phyloP scores from a whole-genome alignment of 2,888 invertebrate species.

The Temnothorax unifasciatus region DNA sequence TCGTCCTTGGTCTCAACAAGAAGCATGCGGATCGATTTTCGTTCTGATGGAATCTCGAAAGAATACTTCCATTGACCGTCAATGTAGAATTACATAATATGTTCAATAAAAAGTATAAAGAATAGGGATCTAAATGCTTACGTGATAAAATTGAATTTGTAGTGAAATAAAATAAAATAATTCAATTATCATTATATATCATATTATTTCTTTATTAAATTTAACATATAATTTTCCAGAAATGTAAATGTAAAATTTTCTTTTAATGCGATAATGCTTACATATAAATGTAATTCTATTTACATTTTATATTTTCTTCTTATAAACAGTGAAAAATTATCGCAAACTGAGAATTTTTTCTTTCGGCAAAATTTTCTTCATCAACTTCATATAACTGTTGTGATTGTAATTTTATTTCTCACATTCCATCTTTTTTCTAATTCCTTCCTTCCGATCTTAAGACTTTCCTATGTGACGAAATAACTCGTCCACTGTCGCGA shows the following conservation, averaged over 20 bases:
- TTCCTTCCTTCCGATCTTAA: conserved; percentile 10
- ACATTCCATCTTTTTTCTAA: conserved; percentile 10
- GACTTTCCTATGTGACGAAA: conserved; percentile 38
- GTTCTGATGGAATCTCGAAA: not conserved
- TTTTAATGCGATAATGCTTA: not conserved
- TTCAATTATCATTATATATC: not conserved
- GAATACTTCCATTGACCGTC: conserved; percentile 14
- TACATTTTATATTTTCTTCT: not conserved
- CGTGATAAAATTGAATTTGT: not conserved
- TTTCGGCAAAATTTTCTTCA: not conserved
- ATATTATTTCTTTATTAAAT: not conserved
- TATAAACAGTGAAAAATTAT: not conserved
- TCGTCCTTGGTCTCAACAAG: conserved; percentile 62
- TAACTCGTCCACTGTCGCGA: conserved; percentile 39
- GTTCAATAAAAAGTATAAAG: not conserved
- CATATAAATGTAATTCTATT: not conserved
- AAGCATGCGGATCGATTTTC: conserved; percentile 42
- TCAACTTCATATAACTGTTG: not conserved
- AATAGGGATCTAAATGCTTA: not conserved
- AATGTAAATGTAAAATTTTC: not conserved
- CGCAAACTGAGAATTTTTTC: not conserved
- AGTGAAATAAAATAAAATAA: not conserved
- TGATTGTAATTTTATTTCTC: not conserved
- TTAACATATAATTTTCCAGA: not conserved
- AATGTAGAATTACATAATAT: conserved; percentile 1